Evolutionary conservation across 2,113 vertebrate genomes (phyloP).

Genomic region (Brachionichthys hirsutus): DNA sequence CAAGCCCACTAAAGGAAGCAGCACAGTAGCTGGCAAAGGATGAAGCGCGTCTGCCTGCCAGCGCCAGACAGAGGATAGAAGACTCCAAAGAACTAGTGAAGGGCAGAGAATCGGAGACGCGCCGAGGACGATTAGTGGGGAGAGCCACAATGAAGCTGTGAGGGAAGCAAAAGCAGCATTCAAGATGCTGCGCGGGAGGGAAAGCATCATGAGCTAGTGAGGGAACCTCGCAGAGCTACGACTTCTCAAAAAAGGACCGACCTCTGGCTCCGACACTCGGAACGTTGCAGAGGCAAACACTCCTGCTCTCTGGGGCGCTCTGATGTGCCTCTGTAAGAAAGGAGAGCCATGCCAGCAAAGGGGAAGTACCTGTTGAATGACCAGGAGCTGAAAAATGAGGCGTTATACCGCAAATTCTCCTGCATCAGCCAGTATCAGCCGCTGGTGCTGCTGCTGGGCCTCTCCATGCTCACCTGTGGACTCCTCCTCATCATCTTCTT

Average conservation of each 20-base stretch:
- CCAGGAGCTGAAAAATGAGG: constrained; percentile 83
- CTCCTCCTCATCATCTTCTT: constrained; percentile 82
- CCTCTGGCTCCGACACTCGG: background rate
- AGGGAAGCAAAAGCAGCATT: constrained; percentile 26
- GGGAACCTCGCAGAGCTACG: constrained; percentile 10
- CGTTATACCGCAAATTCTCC: constrained; percentile 88
- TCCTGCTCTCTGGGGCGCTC: constrained; percentile 13
- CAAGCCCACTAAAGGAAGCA: constrained; percentile 51
- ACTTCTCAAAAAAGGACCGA: constrained; percentile 23
- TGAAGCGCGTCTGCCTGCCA: constrained; percentile 61
- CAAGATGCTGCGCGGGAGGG: constrained; percentile 54
- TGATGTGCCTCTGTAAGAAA: constrained; percentile 59
- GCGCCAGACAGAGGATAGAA: constrained; percentile 55
- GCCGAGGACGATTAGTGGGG: constrained; percentile 18
- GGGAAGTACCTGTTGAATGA: constrained; percentile 93
- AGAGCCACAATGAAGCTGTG: constrained; percentile 18
- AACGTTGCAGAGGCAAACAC: constrained; percentile 30
- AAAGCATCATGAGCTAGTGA: constrained; percentile 46
- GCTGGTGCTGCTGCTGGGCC: constrained; percentile 85
- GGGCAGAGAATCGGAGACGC: constrained; percentile 20
- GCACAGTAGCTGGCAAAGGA: constrained; percentile 65
- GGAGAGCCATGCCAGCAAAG: constrained; percentile 88
- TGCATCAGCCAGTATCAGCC: constrained; percentile 91
- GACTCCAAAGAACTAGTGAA: constrained; percentile 38
- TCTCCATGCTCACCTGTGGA: constrained; percentile 78